Evolutionary conservation across 2,888 invertebrate genomes (phyloP).

Genomic region (Dascillus cervinus): DNA sequence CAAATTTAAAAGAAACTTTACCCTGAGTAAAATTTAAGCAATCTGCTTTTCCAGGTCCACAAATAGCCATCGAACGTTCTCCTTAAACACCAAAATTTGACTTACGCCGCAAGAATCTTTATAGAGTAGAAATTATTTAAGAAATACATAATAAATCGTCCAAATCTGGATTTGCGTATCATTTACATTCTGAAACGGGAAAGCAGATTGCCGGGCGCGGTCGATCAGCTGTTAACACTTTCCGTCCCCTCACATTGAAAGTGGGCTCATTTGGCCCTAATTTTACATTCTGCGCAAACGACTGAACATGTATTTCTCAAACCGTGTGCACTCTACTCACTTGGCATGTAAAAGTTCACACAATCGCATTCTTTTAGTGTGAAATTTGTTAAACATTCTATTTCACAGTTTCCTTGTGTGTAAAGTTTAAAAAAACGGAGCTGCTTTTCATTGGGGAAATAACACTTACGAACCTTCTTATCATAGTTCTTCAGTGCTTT

Average conservation of each 20-base stretch:
- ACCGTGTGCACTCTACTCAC: too few species aligned
- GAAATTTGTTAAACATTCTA: slow-evolving; percentile 63
- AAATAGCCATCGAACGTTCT: neutral
- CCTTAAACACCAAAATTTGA: neutral
- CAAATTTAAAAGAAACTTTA: neutral
- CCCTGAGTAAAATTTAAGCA: slow-evolving; percentile 1
- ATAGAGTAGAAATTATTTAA: too few species aligned
- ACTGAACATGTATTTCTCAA: too few species aligned
- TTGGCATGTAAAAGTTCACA: slow-evolving; percentile 57
- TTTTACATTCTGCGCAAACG: too few species aligned
- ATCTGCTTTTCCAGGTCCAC: slow-evolving; percentile 1
- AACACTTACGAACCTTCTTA: slow-evolving; percentile 57
- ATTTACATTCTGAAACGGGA: too few species aligned
- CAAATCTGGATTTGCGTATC: too few species aligned
- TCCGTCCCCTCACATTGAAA: too few species aligned
- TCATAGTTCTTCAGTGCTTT: slow-evolving; percentile 55
- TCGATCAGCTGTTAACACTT: too few species aligned
- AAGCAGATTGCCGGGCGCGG: too few species aligned
- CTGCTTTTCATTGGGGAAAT: slow-evolving; percentile 56
- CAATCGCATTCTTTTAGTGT: slow-evolving; percentile 43
- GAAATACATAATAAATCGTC: too few species aligned
- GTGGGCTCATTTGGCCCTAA: too few species aligned
- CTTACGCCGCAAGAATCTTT: too few species aligned
- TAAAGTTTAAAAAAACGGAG: slow-evolving; percentile 59
- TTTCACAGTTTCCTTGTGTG: slow-evolving; percentile 61